phyloP scores from a whole-genome alignment of 1,140 invertebrate species.

The Schmidtea mediterranea region DNA sequence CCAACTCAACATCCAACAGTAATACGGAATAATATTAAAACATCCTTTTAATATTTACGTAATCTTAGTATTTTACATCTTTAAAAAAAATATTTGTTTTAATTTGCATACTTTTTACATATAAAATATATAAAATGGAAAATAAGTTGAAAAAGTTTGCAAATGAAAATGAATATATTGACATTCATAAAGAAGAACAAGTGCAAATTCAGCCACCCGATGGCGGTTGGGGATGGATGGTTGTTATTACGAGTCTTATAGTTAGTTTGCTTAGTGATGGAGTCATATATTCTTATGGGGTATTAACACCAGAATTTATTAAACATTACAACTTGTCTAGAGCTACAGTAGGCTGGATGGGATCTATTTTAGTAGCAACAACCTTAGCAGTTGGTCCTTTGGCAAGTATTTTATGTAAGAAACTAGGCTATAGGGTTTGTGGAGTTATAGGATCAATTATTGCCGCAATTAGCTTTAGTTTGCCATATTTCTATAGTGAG shows the following conservation, averaged over 20 bases:
- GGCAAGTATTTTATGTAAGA: slow-evolving; percentile 64
- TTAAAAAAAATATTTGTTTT: no score
- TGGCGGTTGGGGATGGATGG: slow-evolving; percentile 52
- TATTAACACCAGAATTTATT: slow-evolving; percentile 5
- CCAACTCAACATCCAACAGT: no score
- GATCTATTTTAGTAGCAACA: no score
- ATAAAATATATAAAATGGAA: no score
- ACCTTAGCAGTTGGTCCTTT: slow-evolving; percentile 40
- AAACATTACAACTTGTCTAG: slow-evolving; percentile 29
- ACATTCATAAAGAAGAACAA: no score
- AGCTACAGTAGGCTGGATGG: slow-evolving; percentile 12
- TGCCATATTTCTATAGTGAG: slow-evolving; percentile 45
- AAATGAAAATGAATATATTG: no score
- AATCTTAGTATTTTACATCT: no score
- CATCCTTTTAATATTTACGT: no score
- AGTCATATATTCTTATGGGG: slow-evolving; percentile 17
- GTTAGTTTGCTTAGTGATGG: slow-evolving; percentile 86
- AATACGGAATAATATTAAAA: no score
- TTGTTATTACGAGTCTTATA: slow-evolving; percentile 74
- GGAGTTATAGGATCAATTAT: slow-evolving; percentile 58
- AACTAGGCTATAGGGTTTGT: slow-evolving; percentile 52
- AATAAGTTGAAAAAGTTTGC: no score
- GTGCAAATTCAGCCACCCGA: no score
- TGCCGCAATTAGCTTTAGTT: slow-evolving; percentile 41
- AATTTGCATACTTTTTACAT: no score